These are phyloP conservation scores for Molossus alvarezi DNA, from an alignment of 2,797 vertebrate genomes.

Conservation along the genomic window DNA sequence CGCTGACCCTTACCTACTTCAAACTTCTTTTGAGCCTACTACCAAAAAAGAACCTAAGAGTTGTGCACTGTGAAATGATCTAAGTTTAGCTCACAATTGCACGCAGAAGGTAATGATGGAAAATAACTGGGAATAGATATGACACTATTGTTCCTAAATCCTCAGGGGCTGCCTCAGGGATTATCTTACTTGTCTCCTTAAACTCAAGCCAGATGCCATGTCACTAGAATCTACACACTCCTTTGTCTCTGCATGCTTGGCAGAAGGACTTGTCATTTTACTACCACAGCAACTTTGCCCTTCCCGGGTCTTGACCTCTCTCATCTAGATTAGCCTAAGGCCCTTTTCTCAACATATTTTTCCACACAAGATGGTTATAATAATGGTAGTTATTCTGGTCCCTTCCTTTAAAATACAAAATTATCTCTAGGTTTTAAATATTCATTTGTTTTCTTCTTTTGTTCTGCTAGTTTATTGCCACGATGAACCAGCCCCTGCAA, in stretches of 20 bases:
- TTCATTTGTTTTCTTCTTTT: slow-evolving; percentile 5
- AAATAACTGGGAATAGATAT: background rate
- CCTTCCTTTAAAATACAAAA: background rate
- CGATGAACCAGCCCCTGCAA: background rate
- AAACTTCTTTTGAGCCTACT: background rate
- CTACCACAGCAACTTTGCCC: background rate
- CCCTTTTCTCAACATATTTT: slow-evolving; percentile 13
- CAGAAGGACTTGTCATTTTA: background rate
- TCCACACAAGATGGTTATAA: background rate
- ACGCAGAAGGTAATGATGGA: background rate
- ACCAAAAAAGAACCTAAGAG: slow-evolving; percentile 7
- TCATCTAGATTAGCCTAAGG: background rate
- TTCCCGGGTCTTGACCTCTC: background rate
- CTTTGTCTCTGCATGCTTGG: background rate
- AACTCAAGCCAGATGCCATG: background rate
- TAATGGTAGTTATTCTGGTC: background rate
- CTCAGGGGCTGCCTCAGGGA: background rate
- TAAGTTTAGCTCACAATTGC: background rate
- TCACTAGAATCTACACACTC: background rate
- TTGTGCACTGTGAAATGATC: background rate
- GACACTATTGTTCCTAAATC: background rate
- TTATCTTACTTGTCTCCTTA: slow-evolving; percentile 5
- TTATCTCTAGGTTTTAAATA: background rate
- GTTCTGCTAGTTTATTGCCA: background rate
- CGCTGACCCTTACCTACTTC: background rate